These are phyloP conservation scores for Catagonus wagneri DNA, from an alignment of 2,113 vertebrate species.

Conservation along the genomic window DNA sequence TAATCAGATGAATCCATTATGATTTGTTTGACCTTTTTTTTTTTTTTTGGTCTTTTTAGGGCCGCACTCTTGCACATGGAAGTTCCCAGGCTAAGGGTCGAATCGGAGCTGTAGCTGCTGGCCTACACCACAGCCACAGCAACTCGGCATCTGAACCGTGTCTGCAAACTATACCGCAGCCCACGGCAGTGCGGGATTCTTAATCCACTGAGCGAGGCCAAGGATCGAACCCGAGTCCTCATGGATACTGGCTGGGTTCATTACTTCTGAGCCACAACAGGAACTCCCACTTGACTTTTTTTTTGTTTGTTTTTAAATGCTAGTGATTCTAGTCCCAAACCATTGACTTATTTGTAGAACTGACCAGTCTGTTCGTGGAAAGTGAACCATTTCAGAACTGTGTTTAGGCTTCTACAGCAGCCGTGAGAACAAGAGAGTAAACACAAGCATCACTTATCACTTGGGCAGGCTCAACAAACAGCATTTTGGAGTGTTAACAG, in stretches of 20 bases:
- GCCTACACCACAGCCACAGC: too few relatives aligned
- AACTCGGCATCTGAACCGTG: too few relatives aligned
- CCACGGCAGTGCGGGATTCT: too few relatives aligned
- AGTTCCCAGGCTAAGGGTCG: too few relatives aligned
- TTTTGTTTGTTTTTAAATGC: background rate
- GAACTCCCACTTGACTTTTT: background rate
- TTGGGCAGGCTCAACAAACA: slow-evolving; percentile 55
- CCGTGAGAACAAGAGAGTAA: slow-evolving; percentile 56
- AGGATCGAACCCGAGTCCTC: too few relatives aligned
- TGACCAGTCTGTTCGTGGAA: background rate
- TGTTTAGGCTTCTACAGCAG: background rate
- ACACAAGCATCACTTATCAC: slow-evolving; percentile 34
- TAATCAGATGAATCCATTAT: slow-evolving; percentile 10
- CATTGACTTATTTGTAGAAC: slow-evolving; percentile 25
- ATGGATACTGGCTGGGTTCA: too few relatives aligned
- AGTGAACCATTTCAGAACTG: slow-evolving; percentile 31
- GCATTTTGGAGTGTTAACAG: slow-evolving; percentile 64
- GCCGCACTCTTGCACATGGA: too few relatives aligned
- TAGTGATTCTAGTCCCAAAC: background rate
- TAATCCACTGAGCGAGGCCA: too few relatives aligned
- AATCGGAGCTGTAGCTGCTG: too few relatives aligned
- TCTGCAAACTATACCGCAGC: too few relatives aligned
- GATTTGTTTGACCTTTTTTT: background rate
- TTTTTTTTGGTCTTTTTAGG: too few relatives aligned
- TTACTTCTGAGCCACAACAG: too few relatives aligned